These are phyloP conservation scores for Diachasmimorpha longicaudata DNA, from an alignment of 1,140 invertebrate genomes.

Conservation along the genomic window DNA sequence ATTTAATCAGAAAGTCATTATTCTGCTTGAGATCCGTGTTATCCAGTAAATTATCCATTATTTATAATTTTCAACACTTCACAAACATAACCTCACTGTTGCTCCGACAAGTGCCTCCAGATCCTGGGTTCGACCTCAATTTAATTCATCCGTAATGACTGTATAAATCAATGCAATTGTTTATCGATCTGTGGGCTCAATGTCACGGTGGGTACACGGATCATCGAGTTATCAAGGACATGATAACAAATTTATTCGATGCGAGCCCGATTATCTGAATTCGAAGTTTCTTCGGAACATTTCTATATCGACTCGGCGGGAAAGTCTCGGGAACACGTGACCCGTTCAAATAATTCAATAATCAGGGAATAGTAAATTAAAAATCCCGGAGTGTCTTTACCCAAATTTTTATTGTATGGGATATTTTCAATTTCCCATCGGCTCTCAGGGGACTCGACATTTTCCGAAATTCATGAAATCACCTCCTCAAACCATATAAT, in stretches of 20 bases:
- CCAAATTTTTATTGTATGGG: too few relatives aligned
- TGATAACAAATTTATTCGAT: background rate
- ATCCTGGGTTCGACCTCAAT: background rate
- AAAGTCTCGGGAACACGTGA: background rate
- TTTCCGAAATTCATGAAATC: too few relatives aligned
- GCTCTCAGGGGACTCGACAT: too few relatives aligned
- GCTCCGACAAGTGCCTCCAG: too few relatives aligned
- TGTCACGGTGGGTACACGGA: too few relatives aligned
- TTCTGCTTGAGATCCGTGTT: constrained; percentile 19
- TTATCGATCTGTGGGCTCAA: too few relatives aligned
- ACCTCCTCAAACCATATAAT: too few relatives aligned
- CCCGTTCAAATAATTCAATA: background rate
- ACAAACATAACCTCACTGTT: too few relatives aligned
- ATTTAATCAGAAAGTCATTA: constrained; percentile 49
- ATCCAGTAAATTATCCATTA: constrained; percentile 20
- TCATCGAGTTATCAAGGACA: too few relatives aligned
- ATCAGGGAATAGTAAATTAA: too few relatives aligned
- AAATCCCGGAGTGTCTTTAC: too few relatives aligned
- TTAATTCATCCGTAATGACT: background rate
- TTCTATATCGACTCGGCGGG: background rate
- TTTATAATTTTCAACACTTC: background rate
- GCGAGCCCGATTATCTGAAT: background rate
- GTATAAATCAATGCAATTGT: background rate
- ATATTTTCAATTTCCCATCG: too few relatives aligned
- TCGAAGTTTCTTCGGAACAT: background rate